phyloP scores from a whole-genome alignment of 2,113 vertebrate genomes.

The Thamnophis sirtalis region DNA sequence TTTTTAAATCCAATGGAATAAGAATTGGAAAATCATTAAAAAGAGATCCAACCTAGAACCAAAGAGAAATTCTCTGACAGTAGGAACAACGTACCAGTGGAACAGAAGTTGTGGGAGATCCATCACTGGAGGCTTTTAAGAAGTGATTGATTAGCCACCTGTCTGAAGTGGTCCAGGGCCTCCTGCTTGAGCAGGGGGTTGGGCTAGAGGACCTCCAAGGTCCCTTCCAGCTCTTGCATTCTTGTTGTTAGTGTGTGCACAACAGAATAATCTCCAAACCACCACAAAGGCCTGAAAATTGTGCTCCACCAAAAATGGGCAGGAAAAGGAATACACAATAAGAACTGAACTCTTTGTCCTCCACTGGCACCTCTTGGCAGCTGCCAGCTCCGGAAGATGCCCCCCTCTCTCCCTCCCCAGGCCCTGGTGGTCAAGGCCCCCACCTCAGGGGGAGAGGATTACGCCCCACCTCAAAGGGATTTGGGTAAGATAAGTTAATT shows the following conservation, averaged over 20 bases:
- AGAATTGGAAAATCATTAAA: no score
- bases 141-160: no score
- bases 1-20: no score
- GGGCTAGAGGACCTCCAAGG: no score
- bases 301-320: background rate
- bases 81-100: background rate
- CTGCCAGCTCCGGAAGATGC: background rate
- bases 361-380: background rate
- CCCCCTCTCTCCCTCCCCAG: background rate
- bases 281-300: background rate
- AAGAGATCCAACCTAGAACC: background rate
- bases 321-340: background rate
- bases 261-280: background rate
- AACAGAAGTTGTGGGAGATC: no score
- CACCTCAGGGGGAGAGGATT: background rate
- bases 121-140: no score
- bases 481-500: slow-evolving; percentile 15
- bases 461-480: background rate
- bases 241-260: background rate
- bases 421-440: background rate
- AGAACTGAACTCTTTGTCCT: no score
- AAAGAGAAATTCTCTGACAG: background rate
- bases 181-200: no score
- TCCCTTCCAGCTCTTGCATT: background rate
- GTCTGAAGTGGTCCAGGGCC: no score